Conservation (phyloP, 2,888 invertebrate species). For the Pantelozetes paolii region DNA sequence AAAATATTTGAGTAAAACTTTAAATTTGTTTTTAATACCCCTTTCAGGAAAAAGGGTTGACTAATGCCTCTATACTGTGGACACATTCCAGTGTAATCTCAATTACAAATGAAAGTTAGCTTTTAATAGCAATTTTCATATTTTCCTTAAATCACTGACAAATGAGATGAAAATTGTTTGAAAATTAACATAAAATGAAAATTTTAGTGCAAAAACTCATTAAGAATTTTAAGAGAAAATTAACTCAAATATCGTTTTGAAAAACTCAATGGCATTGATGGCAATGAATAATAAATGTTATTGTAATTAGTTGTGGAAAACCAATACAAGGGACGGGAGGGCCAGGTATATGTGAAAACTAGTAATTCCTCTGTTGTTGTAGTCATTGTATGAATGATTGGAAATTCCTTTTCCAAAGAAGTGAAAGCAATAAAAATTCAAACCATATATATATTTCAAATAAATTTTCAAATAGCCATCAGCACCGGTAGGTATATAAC, state of each 20-base stretch:
- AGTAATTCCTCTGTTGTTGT: neutral
- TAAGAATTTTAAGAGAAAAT: neutral
- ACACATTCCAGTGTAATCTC: no score
- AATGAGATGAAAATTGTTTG: neutral
- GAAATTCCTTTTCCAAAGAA: neutral
- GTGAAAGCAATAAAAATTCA: neutral
- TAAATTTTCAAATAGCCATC: neutral
- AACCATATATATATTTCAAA: neutral
- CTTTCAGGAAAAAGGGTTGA: no score
- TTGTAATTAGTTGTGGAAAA: neutral
- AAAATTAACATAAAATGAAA: neutral
- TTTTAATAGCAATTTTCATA: no score
- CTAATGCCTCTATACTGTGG: no score
- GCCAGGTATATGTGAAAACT: neutral
- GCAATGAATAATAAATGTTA: conserved; percentile 5
- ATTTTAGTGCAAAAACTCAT: neutral
- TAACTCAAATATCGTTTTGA: neutral
- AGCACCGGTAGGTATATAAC: no score
- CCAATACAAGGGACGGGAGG: neutral
- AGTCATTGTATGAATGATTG: conserved; percentile 8
- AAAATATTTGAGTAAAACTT: no score
- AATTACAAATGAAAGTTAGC: no score
- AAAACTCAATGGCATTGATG: neutral
- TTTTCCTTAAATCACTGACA: neutral
- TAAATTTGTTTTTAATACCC: no score